Conservation (phyloP, 1,140 invertebrate species). For the Archegozetes longisetosus region DNA sequence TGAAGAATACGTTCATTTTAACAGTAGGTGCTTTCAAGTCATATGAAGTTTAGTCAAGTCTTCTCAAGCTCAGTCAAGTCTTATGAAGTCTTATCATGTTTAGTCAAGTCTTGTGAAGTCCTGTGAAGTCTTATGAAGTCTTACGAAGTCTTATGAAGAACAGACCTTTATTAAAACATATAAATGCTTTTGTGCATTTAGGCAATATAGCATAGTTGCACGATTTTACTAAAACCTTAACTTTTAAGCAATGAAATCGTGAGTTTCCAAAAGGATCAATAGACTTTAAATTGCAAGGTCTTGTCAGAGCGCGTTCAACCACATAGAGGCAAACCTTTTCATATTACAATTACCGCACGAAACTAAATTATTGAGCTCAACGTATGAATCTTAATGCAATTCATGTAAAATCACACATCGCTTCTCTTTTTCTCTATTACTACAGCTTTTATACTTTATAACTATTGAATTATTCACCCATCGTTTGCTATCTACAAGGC, state of each 20-base stretch:
- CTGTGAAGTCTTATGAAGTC: too few species aligned
- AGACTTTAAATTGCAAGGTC: neutral
- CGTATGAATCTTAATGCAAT: neutral
- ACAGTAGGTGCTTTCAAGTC: too few species aligned
- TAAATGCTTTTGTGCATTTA: too few species aligned
- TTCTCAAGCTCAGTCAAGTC: too few species aligned
- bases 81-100: too few species aligned
- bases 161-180: too few species aligned
- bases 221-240: neutral
- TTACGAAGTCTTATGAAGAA: too few species aligned
- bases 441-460: neutral
- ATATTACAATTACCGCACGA: neutral
- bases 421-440: neutral
- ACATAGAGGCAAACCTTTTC: neutral
- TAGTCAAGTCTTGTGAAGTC: too few species aligned
- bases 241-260: neutral
- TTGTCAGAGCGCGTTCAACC: neutral
- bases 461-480: neutral
- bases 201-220: too few species aligned
- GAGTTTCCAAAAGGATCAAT: neutral
- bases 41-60: too few species aligned
- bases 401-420: neutral
- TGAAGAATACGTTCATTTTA: too few species aligned
- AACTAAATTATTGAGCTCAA: neutral
- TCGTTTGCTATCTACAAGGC: neutral